Percentiles rank a stretch among this genome's conserved stretches.
Evolutionary conservation across 2,113 vertebrate genomes (phyloP).

Genomic region (Gobio gobio): DNA sequence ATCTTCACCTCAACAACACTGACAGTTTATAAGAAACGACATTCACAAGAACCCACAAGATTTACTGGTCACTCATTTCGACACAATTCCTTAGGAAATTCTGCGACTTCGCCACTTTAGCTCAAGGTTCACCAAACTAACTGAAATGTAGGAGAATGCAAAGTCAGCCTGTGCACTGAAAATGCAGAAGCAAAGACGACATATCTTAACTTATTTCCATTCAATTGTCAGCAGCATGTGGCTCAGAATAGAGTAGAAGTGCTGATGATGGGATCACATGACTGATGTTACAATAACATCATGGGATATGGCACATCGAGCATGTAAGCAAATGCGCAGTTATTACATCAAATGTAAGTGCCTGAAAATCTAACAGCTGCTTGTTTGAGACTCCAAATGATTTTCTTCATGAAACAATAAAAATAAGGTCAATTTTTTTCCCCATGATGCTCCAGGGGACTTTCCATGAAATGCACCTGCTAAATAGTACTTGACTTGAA

Average conservation of each 20-base stretch:
- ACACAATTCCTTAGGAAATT: neutral
- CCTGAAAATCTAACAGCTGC: neutral
- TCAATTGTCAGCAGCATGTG: neutral
- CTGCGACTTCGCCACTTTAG: neutral
- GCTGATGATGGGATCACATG: slow-evolving; percentile 3
- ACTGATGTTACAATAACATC: neutral
- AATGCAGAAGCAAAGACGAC: slow-evolving; percentile 12
- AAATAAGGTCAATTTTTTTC: no score
- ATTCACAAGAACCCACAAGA: neutral
- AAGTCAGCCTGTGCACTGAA: neutral
- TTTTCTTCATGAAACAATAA: neutral
- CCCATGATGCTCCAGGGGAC: no score
- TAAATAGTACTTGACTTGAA: no score
- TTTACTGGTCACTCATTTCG: neutral
- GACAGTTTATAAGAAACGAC: neutral
- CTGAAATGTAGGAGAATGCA: neutral
- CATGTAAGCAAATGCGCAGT: no score
- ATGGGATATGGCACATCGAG: neutral
- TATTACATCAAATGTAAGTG: neutral
- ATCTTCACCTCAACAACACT: neutral
- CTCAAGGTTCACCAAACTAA: neutral
- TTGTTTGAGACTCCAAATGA: neutral
- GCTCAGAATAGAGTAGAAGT: slow-evolving; percentile 8
- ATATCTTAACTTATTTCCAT: slow-evolving; percentile 5
- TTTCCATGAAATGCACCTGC: no score